Percentiles rank a stretch among this genome's conserved stretches.
These are phyloP conservation scores for Bucorvus abyssinicus DNA, from an alignment of 2,797 vertebrate genomes.

Conservation along the genomic window DNA sequence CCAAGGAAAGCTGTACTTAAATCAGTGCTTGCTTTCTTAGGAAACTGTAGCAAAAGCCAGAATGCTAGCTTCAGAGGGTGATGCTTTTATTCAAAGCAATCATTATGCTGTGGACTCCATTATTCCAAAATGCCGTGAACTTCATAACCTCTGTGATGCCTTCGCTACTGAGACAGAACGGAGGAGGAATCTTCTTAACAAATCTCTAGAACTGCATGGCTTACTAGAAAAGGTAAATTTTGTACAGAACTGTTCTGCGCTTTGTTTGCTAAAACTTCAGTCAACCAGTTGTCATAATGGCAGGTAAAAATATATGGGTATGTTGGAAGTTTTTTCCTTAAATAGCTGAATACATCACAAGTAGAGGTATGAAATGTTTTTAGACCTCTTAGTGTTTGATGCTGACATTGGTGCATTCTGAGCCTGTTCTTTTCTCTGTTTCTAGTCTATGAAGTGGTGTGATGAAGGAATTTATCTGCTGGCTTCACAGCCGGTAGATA, in stretches of 20 bases:
- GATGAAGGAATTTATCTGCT: constrained; percentile 95
- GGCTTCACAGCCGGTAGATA: constrained; percentile 95
- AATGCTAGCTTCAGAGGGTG: constrained; percentile 81
- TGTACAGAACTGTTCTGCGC: not conserved
- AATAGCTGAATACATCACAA: not conserved
- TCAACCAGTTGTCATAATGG: not conserved
- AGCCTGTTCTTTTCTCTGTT: constrained; percentile 16
- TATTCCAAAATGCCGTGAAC: constrained; percentile 90
- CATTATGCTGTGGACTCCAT: constrained; percentile 96
- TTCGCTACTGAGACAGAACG: constrained; percentile 71
- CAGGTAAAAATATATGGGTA: not conserved
- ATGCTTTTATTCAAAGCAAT: constrained; percentile 84
- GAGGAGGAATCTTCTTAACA: constrained; percentile 83
- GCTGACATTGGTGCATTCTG: not conserved
- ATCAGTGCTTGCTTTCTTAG: constrained; percentile 65
- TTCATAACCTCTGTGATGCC: constrained; percentile 79
- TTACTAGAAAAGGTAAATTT: constrained; percentile 85
- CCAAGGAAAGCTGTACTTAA: not conserved
- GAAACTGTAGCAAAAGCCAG: constrained; percentile 81
- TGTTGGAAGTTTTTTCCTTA: not conserved
- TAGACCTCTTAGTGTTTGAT: not conserved
- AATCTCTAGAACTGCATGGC: constrained; percentile 88
- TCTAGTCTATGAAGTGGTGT: constrained; percentile 90
- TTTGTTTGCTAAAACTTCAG: not conserved
- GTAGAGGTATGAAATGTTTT: not conserved